Conservation (phyloP, 2,888 invertebrate species). For the Calliopum simillimum region DNA sequence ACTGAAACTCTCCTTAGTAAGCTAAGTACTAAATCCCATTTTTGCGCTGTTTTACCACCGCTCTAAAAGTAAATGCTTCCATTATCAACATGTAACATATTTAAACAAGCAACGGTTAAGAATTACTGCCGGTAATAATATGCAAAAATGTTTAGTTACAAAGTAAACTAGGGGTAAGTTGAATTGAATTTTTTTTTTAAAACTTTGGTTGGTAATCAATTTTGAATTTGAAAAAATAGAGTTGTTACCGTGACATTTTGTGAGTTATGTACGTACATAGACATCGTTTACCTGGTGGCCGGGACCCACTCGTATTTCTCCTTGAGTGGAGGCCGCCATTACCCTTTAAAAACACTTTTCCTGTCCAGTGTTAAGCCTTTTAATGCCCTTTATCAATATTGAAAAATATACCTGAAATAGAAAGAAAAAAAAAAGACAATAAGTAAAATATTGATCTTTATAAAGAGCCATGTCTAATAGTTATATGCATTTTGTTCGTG, state of each 20-base stretch:
- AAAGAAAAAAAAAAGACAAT: constrained; percentile 15
- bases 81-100: neutral
- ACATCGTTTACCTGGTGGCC: constrained; percentile 80
- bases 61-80: too few species aligned
- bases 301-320: constrained; percentile 82
- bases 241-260: constrained; percentile 70
- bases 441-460: too few species aligned
- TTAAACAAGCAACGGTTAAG: neutral
- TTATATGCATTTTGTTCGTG: too few species aligned
- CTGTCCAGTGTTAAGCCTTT: constrained; percentile 68
- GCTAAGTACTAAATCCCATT: too few species aligned
- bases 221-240: constrained; percentile 49
- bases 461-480: too few species aligned
- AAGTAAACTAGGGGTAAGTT: neutral
- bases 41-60: too few species aligned
- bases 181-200: neutral
- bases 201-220: constrained; percentile 37
- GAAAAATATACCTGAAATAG: constrained; percentile 61
- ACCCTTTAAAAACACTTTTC: constrained; percentile 68
- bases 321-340: constrained; percentile 77
- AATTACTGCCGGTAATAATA: neutral
- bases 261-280: constrained; percentile 74
- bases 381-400: constrained; percentile 63
- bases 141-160: constrained; percentile 18
- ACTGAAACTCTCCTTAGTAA: too few species aligned